Percentiles rank a stretch among this genome's conserved stretches.
Conservation (phyloP, 2,888 invertebrate species). For the Zaprionus bogoriensis region DNA sequence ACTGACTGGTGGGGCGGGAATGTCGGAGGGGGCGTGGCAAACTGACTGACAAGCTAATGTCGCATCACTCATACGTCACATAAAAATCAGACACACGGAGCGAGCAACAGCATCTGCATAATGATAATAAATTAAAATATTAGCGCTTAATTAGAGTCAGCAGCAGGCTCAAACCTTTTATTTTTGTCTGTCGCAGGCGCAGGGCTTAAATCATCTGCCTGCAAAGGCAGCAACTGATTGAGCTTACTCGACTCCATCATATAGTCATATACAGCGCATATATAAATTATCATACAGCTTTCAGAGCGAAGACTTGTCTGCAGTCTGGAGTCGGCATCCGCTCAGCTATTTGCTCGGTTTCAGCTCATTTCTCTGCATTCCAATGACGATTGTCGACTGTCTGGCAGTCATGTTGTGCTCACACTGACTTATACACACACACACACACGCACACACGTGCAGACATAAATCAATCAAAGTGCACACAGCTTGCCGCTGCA, state of each 20-base stretch:
- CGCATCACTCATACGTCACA: constrained; percentile 54
- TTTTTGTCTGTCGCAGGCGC: constrained; percentile 31
- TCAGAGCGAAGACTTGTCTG: too few species aligned
- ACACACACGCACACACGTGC: constrained; percentile 26
- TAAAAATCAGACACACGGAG: constrained; percentile 32
- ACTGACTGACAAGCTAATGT: constrained; percentile 39
- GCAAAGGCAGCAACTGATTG: not conserved
- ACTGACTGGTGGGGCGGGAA: constrained; percentile 19
- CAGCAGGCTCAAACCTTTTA: constrained; percentile 57
- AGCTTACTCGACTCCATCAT: too few species aligned
- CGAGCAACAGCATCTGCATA: constrained; percentile 20
- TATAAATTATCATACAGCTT: too few species aligned
- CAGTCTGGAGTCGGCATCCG: too few species aligned
- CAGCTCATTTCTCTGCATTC: constrained; percentile 56
- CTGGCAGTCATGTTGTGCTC: constrained; percentile 17
- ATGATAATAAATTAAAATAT: constrained; percentile 74
- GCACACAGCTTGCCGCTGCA: constrained; percentile 18
- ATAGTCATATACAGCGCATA: too few species aligned
- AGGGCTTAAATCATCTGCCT: too few species aligned
- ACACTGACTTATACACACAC: too few species aligned
- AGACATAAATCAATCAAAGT: constrained; percentile 66
- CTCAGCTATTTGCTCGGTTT: too few species aligned
- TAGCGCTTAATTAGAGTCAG: constrained; percentile 78
- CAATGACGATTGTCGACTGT: too few species aligned
- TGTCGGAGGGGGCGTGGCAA: too few species aligned